Percentiles rank a stretch among this genome's conserved stretches.
These are phyloP conservation scores for Perdita meconis DNA, from an alignment of 2,888 invertebrate species.

Conservation along the genomic window DNA sequence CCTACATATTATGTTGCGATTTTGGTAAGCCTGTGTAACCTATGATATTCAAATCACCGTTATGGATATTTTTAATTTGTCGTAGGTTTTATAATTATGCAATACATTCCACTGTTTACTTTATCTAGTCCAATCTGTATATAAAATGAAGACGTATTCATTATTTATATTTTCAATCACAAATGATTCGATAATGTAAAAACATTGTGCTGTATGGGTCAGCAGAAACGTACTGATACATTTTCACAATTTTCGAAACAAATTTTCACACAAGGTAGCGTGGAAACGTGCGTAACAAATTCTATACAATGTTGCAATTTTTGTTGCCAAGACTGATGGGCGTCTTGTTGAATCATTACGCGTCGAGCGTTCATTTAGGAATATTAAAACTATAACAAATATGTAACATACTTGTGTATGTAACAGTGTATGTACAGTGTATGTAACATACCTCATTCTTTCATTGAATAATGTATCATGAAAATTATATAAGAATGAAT, in stretches of 20 bases:
- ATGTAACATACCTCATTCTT: conserved; percentile 66
- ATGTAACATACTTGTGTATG: conserved; percentile 65
- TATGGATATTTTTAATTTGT: conserved; percentile 31
- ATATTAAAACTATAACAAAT: conserved; percentile 13
- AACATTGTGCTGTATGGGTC: conserved; percentile 23
- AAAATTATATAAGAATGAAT: conserved; percentile 56
- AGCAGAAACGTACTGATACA: conserved; percentile 18
- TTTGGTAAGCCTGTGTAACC: conserved; percentile 5
- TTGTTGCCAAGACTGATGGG: conserved; percentile 51
- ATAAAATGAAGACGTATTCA: conserved; percentile 52
- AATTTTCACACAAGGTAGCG: conserved; percentile 23
- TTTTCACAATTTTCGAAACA: conserved; percentile 8
- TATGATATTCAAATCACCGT: not conserved
- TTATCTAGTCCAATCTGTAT: conserved; percentile 66
- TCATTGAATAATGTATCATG: conserved; percentile 52
- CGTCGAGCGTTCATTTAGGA: conserved; percentile 36
- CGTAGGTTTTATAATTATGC: conserved; percentile 27
- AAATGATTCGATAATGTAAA: conserved; percentile 28
- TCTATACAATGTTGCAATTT: conserved; percentile 40
- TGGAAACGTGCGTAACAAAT: conserved; percentile 19
- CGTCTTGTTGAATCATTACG: conserved; percentile 48
- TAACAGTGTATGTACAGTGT: too few relatives aligned
- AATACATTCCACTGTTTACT: conserved; percentile 57
- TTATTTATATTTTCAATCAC: conserved; percentile 39
- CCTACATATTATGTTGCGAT: conserved; percentile 2